Base-by-base conservation (phyloP, 2,888 invertebrate species). In the Nesidiocoris tenuis region DNA sequence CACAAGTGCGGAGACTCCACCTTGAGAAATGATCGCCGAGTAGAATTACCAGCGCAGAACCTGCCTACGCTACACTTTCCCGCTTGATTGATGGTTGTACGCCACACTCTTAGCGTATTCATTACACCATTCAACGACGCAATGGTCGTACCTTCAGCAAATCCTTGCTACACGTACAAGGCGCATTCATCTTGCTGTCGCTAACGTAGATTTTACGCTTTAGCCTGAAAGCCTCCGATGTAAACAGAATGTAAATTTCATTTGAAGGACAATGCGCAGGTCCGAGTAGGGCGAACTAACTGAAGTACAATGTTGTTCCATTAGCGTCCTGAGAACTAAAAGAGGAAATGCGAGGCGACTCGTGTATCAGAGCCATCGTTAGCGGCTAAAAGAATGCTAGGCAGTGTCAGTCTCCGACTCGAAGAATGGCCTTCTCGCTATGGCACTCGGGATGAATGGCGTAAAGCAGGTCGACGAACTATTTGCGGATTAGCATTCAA, bases 221-320 rank as follows among this genome's bases (percentile, higher is more conserved):
- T 12, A 39, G 39, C 39, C 12, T 39, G 39, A 19, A 59, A 59
- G 19, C 59, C 59, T 59, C 3, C n/a, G 3, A 59, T 59, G 59
- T 59, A 18, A 59, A 59, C 59, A 59, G 59, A n/a, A 59, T 59
- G 59, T 59, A 59, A 59, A 59, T 59, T 59, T 59, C 59, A 19
- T 19, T 59, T 59, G n/a, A 19, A 59, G 59, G 17, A 59, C 59
- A 59, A 59, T 59, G 59, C 59, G n/a, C 7, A 19, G 19, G 59
- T 19, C 59, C 39, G 39, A 39, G 39, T 39, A 12, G 39, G 12
- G 39, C 12, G 39, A 39, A 39, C 39, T 7, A 12, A 39, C 39
- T 39, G 39, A 39, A 39, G 39, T 39, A 39, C 39, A 39, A 39
- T 39, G 39, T 39, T 39, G 39, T 39, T 39, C 39, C 39, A 39